phyloP scores from a whole-genome alignment of 2,888 invertebrate species.

The Synergus japonicus region DNA sequence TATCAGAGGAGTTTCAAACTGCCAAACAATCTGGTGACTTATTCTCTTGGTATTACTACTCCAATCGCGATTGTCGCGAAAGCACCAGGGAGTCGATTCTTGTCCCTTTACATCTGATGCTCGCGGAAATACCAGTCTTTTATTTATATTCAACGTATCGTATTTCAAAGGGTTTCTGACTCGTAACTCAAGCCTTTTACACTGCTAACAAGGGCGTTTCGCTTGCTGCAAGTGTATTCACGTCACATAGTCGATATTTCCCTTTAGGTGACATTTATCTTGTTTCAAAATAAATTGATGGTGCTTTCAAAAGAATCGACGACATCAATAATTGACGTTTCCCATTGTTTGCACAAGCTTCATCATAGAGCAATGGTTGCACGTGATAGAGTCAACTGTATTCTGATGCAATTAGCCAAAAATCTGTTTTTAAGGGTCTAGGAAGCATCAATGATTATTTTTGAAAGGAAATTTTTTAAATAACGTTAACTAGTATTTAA shows the following conservation, averaged over 20 bases:
- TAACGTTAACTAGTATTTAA: neutral
- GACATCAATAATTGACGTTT: constrained; percentile 34
- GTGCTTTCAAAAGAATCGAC: constrained; percentile 23
- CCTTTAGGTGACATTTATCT: constrained; percentile 34
- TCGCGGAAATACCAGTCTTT: neutral
- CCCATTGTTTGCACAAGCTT: constrained; percentile 7
- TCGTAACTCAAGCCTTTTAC: neutral
- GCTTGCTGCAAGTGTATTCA: constrained; percentile 27
- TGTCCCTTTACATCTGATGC: constrained; percentile 7
- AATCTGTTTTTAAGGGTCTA: neutral
- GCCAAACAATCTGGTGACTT: neutral
- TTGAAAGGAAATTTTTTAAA: neutral
- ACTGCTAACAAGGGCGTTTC: constrained; percentile 17
- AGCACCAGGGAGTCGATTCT: constrained; percentile 2
- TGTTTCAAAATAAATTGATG: constrained; percentile 40
- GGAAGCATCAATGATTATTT: neutral
- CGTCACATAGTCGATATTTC: constrained; percentile 29
- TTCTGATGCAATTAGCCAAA: constrained; percentile 5
- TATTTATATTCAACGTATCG: constrained; percentile 28
- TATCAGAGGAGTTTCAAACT: neutral
- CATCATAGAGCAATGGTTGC: constrained; percentile 19
- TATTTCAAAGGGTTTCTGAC: constrained; percentile 17
- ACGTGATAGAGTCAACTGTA: constrained; percentile 10
- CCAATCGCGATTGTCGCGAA: constrained; percentile 5
- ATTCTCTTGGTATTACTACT: neutral